phyloP scores from a whole-genome alignment of 2,797 vertebrate species.

The Labroides dimidiatus region DNA sequence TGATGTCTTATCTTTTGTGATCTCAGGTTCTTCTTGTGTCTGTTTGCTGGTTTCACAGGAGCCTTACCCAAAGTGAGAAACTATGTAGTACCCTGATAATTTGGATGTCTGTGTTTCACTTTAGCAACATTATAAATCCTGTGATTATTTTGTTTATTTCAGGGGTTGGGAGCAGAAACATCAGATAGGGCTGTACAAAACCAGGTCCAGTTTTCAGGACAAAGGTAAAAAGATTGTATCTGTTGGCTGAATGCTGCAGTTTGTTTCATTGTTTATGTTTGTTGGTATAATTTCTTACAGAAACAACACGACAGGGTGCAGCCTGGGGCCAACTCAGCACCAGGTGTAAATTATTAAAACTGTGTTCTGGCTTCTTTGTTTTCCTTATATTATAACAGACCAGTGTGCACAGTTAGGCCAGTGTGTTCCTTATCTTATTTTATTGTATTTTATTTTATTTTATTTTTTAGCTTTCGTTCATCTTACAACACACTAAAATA shows the following conservation, averaged over 20 bases:
- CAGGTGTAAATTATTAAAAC: background rate
- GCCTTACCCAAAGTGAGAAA: constrained; percentile 88
- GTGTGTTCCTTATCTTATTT: no score
- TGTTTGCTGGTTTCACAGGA: constrained; percentile 89
- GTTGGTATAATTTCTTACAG: background rate
- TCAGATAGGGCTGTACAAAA: constrained; percentile 69
- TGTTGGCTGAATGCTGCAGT: background rate
- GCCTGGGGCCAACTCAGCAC: background rate
- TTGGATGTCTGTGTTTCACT: background rate
- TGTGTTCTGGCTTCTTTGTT: background rate
- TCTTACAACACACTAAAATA: no score
- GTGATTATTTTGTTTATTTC: constrained; percentile 27
- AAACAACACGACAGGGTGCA: background rate
- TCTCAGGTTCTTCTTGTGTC: constrained; percentile 94
- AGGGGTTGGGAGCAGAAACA: constrained; percentile 88
- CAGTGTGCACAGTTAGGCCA: background rate
- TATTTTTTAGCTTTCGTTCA: no score
- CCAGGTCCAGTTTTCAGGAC: constrained; percentile 88
- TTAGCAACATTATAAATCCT: background rate
- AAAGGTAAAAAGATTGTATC: constrained; percentile 83
- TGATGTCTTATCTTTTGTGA: constrained; percentile 4
- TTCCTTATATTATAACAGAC: background rate
- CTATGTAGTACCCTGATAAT: background rate
- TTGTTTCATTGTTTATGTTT: constrained; percentile 1
- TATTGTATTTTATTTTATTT: no score